A percentile compares a stretch with the other conserved stretches of the same genome.
These are phyloP conservation scores for Drosophila grimshawi DNA, from an alignment of 1,140 invertebrate species.

Conservation along the genomic window DNA sequence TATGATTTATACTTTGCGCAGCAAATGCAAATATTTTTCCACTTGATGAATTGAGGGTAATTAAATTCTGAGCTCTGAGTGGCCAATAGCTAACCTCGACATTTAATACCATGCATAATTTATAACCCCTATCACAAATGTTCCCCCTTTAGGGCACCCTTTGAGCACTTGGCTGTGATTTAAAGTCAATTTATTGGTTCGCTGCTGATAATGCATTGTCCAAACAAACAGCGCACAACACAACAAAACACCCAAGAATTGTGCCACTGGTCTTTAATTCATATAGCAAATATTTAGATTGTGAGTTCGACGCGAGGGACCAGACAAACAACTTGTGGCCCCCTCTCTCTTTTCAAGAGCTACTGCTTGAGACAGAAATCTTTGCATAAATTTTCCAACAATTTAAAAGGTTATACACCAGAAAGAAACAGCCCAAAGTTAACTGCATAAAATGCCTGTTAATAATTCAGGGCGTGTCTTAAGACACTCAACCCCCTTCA, in stretches of 20 bases:
- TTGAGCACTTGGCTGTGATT: conserved; percentile 33
- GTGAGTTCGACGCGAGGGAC: conserved; percentile 21
- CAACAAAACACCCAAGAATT: not conserved
- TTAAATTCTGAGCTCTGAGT: conserved; percentile 49
- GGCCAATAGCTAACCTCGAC: conserved; percentile 13
- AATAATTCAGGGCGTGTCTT: conserved; percentile 71
- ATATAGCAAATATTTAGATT: conserved; percentile 68
- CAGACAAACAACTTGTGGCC: not conserved
- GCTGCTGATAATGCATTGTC: conserved; percentile 38
- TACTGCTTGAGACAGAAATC: conserved; percentile 18
- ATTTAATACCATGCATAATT: conserved; percentile 45
- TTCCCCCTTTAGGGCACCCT: not conserved
- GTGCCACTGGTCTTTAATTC: conserved; percentile 50
- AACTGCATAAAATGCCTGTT: conserved; percentile 70
- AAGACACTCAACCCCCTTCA: conserved; percentile 13
- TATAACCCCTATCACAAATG: not conserved
- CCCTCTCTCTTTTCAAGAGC: not conserved
- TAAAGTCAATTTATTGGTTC: conserved; percentile 53
- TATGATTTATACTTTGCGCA: conserved; percentile 14
- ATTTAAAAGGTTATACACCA: conserved; percentile 57
- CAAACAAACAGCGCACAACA: conserved; percentile 20
- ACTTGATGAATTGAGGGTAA: conserved; percentile 39
- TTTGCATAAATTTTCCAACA: conserved; percentile 67
- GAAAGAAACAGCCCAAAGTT: conserved; percentile 17
- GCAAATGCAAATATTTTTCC: conserved; percentile 39